Base-by-base conservation (phyloP, 2,888 invertebrate species). In the Zaprionus lineosus region DNA sequence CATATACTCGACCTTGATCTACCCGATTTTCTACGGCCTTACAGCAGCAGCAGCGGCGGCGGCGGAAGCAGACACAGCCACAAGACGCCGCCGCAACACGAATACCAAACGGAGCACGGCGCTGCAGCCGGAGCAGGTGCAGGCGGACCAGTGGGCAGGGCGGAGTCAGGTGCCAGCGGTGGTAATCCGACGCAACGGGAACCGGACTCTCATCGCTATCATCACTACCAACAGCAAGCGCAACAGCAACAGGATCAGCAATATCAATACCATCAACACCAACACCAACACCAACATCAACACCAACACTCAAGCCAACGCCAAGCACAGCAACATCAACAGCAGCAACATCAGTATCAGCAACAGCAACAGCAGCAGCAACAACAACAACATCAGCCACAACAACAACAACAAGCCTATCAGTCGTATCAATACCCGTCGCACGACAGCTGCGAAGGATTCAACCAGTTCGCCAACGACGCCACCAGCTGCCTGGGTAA, bases 371-470 rank as follows among this genome's bases (percentile, higher is more conserved):
- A 66, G 34, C 73, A 70, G 37, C 78, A 74, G 16, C 74, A 69
- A 31, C 74, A 74, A 62, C 77, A 33, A 50, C 73, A 58, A 16
- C 76, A 69, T 31, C 66, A 62, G 50, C 65, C 61, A 48, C 76
- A 65, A 39, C 77, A 65, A 43, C 72, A 71, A 46, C 72, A 75
- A 72, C 79, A 77, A 56, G 55, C 74, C 50, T 70, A 70, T 36
- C 82, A 76, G 44, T 67, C 75, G 36, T 75, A 75, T 31, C 83
- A 81, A 52, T 74, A 75, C 44, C 82, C 70, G 9, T 81, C 75
- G 43, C 84, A 85, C 83, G 84, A 86, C 71, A 87, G 86, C 62
- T 88, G 88, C 66, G 88, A 88, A 56, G 88, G 88, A 52, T 87
- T 86, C 64, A 86, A 88, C 60, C 86, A 88, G 53, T 86, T 88